Conservation (phyloP, 92 coral and sea anemone genomes). For the Ricordea florida region DNA sequence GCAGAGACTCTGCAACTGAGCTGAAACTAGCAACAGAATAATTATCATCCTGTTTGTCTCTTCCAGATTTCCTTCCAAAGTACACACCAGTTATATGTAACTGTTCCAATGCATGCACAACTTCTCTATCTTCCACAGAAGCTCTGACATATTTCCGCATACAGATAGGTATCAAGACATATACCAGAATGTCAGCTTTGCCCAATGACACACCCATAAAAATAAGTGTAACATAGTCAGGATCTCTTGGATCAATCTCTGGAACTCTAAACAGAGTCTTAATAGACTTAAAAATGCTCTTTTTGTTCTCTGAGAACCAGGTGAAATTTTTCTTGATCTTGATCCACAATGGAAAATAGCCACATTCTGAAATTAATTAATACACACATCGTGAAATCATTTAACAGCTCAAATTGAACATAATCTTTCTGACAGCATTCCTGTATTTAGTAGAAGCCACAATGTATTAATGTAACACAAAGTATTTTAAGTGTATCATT, state of each 20-base stretch:
- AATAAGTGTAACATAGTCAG: slow-evolving; percentile 51
- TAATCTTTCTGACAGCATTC: not conserved
- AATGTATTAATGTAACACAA: no score
- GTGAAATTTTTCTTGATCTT: slow-evolving; percentile 57
- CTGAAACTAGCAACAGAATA: slow-evolving; percentile 12
- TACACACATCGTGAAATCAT: not conserved
- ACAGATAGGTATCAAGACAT: slow-evolving; percentile 63
- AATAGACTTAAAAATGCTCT: slow-evolving; percentile 43
- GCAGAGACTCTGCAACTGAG: slow-evolving; percentile 15
- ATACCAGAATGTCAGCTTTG: slow-evolving; percentile 58
- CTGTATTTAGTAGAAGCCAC: no score
- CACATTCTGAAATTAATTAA: slow-evolving; percentile 50
- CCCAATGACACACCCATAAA: slow-evolving; percentile 84
- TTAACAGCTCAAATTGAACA: not conserved
- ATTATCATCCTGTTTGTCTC: not conserved
- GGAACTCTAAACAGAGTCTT: slow-evolving; percentile 73
- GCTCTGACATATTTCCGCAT: slow-evolving; percentile 48
- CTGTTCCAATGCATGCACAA: slow-evolving; percentile 34
- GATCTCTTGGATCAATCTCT: slow-evolving; percentile 42
- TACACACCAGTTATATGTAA: slow-evolving; percentile 65
- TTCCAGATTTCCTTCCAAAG: slow-evolving; percentile 56
- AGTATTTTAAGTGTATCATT: no score
- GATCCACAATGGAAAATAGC: slow-evolving; percentile 86
- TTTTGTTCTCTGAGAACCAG: slow-evolving; percentile 56
- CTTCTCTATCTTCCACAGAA: slow-evolving; percentile 52